Evolutionary conservation across 2,888 invertebrate genomes (phyloP), one percentile per base, ranked within the genome.

Genomic region (Harpalus rufipes): DNA sequence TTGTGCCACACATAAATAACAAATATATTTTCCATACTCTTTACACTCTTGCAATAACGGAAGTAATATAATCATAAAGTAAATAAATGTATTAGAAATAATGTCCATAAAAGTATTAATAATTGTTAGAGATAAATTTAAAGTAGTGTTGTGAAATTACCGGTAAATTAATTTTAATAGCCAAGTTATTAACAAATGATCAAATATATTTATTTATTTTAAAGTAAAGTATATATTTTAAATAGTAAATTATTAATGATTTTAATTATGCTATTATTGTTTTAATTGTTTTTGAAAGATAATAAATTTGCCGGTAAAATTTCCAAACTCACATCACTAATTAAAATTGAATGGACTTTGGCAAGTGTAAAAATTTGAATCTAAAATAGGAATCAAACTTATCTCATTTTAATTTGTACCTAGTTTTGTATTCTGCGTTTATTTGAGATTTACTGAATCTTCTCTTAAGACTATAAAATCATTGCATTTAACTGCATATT

Each of bases 11-110:
- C 84, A 61, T 51, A 84, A 63, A 86, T 86, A 85, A 87, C 86
- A 86, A 87, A 88, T 89, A 89, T 89, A 89, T 89, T 89, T 89
- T 89, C 88, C 89, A 89, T 89, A 89, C 89, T 89, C 89, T 89
- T 89, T 89, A 78, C 88, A 88, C 88, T 89, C 88, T 88, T 88
- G 89, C 89, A 89, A 89, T 89, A 89, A 86, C 84, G 78, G 76
- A 78, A 83, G 74, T 83, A 83, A 83, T 78, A 65, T 84, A 84
- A 84, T 84, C 76, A 32, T 83, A 76, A 82, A 32, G 61, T 83
- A 83, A 74, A 78, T 84, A 84, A 76, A 63, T 84, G 78, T 84
- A 84, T 78, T 84, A 78, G 84, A 84, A 83, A 84, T 78, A 84
- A 63, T 84, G 84, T 84, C 84, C 84, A 84, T 78, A 84, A 76